A percentile compares a stretch with the other conserved stretches of the same genome.
Evolutionary conservation across 92 coral and sea anemone genomes (phyloP).

Genomic region (Zoanthus sansibaricus): DNA sequence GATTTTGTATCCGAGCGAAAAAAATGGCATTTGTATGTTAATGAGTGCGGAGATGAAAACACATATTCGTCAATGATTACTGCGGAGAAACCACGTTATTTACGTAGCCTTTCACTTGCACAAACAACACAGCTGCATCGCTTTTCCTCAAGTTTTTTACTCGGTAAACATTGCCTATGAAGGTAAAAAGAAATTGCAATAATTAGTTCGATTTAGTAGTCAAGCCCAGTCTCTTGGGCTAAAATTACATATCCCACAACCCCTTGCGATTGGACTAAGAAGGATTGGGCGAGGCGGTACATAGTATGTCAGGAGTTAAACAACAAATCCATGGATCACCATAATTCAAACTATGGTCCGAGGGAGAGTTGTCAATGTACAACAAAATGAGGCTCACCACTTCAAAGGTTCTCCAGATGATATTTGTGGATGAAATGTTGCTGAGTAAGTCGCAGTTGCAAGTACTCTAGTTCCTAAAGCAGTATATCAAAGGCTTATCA

Average conservation of each 20-base stretch:
- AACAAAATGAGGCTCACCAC: constrained; percentile 17
- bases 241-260: no score
- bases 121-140: constrained; percentile 75
- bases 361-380: no score
- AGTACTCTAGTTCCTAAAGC: constrained; percentile 10
- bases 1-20: no score
- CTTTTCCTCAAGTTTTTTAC: constrained; percentile 67
- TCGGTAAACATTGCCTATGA: constrained; percentile 81
- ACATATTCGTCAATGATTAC: no score
- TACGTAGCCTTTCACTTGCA: constrained; percentile 77
- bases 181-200: neutral
- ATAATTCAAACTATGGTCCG: no score
- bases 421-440: constrained; percentile 19
- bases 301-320: no score
- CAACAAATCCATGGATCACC: no score
- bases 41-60: no score
- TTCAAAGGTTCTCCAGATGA: constrained; percentile 26
- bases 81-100: neutral
- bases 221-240: neutral
- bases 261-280: no score
- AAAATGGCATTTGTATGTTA: no score
- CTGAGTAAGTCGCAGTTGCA: constrained; percentile 23
- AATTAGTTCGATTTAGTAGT: neutral
- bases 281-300: no score
- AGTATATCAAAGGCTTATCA: constrained; percentile 7